These are phyloP conservation scores for Laupala kohalensis DNA, from an alignment of 1,140 invertebrate species.

Conservation along the genomic window DNA sequence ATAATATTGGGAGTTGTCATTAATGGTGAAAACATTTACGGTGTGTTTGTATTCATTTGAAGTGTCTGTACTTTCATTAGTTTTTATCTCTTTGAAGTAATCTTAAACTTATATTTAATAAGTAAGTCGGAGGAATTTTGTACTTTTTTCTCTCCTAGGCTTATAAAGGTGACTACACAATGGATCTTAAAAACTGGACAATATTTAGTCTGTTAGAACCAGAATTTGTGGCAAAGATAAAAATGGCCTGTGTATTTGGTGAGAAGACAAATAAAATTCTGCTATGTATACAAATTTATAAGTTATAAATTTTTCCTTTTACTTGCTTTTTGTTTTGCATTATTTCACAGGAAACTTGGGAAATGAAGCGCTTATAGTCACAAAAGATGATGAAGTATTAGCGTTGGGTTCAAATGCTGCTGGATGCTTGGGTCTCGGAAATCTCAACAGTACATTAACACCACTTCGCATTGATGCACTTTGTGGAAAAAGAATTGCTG, in stretches of 20 bases:
- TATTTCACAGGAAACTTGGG: conserved; percentile 34
- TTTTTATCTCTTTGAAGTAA: no score
- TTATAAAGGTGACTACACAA: conserved; percentile 11
- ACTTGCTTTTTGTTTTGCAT: conserved; percentile 9
- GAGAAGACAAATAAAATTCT: conserved; percentile 16
- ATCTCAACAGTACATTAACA: conserved; percentile 37
- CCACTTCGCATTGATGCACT: conserved; percentile 43
- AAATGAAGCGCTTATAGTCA: conserved; percentile 50
- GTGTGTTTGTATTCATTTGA: background rate
- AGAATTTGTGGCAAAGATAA: conserved; percentile 36
- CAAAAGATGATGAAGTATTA: conserved; percentile 45
- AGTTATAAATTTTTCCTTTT: background rate
- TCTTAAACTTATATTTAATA: background rate
- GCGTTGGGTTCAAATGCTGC: conserved; percentile 44
- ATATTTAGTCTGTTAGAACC: conserved; percentile 43
- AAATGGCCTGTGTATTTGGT: conserved; percentile 47
- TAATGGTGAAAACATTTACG: background rate
- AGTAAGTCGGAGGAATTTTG: background rate
- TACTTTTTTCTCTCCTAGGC: background rate
- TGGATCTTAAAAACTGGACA: conserved; percentile 45
- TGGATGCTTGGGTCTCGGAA: conserved; percentile 46
- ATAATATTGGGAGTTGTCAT: no score
- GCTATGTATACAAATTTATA: background rate
- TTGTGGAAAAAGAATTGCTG: conserved; percentile 41
- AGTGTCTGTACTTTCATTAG: no score